Evolutionary conservation across 2,113 vertebrate species (phyloP).

Genomic region (Ovibos moschatus): DNA sequence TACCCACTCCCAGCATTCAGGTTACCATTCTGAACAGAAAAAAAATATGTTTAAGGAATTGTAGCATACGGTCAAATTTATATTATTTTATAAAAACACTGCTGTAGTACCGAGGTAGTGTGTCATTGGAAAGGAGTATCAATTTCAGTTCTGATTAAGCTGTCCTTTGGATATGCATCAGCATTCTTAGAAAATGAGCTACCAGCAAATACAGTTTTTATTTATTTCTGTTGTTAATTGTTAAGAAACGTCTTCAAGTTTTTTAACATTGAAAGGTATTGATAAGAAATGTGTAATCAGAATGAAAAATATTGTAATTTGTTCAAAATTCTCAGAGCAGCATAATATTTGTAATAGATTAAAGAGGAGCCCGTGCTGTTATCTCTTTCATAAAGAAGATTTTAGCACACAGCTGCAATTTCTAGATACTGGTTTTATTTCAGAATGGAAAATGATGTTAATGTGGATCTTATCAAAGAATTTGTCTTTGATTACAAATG

Average conservation of each 20-base stretch:
- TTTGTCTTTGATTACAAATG: not conserved
- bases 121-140: not conserved
- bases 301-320: not conserved
- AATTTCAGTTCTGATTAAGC: not conserved
- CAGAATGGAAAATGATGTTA: not conserved
- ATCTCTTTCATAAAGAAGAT: not conserved
- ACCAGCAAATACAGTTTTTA: not conserved
- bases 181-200: not conserved
- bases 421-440: not conserved
- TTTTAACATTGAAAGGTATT: not conserved
- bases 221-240: not conserved
- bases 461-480: not conserved
- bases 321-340: not conserved
- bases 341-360: not conserved
- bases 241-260: not conserved
- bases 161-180: not conserved
- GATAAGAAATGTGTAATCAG: not conserved
- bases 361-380: not conserved
- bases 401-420: not conserved
- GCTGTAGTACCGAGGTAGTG: not conserved
- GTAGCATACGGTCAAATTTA: not conserved
- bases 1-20: not conserved
- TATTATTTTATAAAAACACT: not conserved
- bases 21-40: not conserved
- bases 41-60: not conserved